These are phyloP conservation scores for Bambusicola thoracicus DNA, from an alignment of 2,113 vertebrate genomes.

Conservation along the genomic window DNA sequence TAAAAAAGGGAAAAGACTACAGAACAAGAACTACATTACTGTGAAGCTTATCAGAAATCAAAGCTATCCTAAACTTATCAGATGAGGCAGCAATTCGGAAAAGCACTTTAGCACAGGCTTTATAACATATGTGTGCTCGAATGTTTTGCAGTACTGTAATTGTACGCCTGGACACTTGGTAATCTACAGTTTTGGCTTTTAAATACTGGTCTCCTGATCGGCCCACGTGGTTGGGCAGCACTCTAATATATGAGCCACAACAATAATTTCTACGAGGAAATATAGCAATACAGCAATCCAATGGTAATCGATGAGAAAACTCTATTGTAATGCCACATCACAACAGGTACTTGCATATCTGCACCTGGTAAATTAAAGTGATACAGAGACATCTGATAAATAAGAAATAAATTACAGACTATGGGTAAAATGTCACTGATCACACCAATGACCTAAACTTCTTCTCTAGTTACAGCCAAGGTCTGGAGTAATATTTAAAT, in stretches of 20 bases:
- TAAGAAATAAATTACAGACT: slow-evolving; percentile 53
- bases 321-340: slow-evolving; percentile 12
- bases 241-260: background rate
- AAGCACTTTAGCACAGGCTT: slow-evolving; percentile 61
- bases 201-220: slow-evolving; percentile 34
- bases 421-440: slow-evolving; percentile 11
- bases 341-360: background rate
- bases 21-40: slow-evolving; percentile 30
- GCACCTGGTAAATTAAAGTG: slow-evolving; percentile 12
- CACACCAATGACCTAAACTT: slow-evolving; percentile 12
- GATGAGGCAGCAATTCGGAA: slow-evolving; percentile 54
- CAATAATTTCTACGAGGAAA: slow-evolving; percentile 47
- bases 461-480: slow-evolving; percentile 43
- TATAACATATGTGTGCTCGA: background rate
- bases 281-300: background rate
- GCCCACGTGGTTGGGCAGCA: slow-evolving; percentile 29
- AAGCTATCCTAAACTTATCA: slow-evolving; percentile 47
- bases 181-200: slow-evolving; percentile 49
- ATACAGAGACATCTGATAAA: background rate
- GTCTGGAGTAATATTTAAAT: slow-evolving; percentile 59
- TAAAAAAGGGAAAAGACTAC: background rate
- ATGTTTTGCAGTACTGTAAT: background rate
- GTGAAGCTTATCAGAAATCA: slow-evolving; percentile 15
- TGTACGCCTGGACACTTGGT: background rate
- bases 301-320: slow-evolving; percentile 23